phyloP scores from a whole-genome alignment of 1,140 invertebrate species.

The Hylaeus anthracinus region DNA sequence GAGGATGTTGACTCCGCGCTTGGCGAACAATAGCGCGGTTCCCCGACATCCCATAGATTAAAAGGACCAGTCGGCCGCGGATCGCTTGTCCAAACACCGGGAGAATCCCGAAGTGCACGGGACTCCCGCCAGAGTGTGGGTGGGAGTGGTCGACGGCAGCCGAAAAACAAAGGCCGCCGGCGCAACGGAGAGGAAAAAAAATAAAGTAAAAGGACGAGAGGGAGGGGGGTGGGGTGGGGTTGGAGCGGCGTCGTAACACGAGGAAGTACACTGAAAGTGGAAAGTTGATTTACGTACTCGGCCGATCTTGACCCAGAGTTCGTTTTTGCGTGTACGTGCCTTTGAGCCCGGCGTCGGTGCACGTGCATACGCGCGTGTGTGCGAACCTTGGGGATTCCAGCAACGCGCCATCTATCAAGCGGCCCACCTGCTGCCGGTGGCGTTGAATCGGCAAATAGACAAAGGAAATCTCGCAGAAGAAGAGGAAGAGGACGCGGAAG shows the following conservation, averaged over 20 bases:
- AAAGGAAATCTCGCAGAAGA: constrained; percentile 42
- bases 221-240: background rate
- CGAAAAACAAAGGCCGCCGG: constrained; percentile 30
- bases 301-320: constrained; percentile 67
- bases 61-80: background rate
- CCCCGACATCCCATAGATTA: no score
- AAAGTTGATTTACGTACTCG: constrained; percentile 66
- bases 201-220: background rate
- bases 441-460: constrained; percentile 59
- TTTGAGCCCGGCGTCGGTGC: background rate
- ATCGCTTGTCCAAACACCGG: background rate
- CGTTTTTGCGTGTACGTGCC: constrained; percentile 33
- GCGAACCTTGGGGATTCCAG: constrained; percentile 38
- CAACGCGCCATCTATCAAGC: constrained; percentile 58
- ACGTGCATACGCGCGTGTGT: background rate
- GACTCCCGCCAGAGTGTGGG: background rate
- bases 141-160: background rate
- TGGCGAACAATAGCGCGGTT: no score
- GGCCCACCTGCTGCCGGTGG: constrained; percentile 59
- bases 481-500: constrained; percentile 8
- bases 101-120: no score
- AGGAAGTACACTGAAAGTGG: constrained; percentile 42
- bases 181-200: background rate
- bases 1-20: no score
- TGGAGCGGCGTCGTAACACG: constrained; percentile 19